These are phyloP conservation scores for Pterostichus madidus DNA, from an alignment of 2,888 invertebrate genomes.

Conservation along the genomic window DNA sequence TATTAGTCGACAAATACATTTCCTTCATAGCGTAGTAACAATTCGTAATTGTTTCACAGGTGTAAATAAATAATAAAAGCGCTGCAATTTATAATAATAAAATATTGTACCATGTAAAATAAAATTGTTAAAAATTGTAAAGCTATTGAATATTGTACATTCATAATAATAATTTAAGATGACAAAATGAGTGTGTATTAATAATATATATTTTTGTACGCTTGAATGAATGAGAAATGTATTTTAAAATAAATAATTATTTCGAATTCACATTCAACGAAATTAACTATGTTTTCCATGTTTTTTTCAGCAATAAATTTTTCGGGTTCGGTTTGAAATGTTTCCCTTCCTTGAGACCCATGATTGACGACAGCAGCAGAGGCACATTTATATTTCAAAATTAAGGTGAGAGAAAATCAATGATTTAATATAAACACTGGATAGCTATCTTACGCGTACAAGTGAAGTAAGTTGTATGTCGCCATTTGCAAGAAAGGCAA, in stretches of 20 bases:
- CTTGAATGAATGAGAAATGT: constrained; percentile 76
- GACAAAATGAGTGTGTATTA: constrained; percentile 73
- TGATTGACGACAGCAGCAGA: no score
- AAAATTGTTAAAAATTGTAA: constrained; percentile 65
- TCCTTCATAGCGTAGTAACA: no score
- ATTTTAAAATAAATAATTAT: constrained; percentile 72
- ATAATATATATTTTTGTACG: constrained; percentile 78
- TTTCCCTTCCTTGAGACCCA: no score
- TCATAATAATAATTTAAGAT: constrained; percentile 71
- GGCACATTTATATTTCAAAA: no score
- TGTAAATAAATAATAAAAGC: constrained; percentile 35
- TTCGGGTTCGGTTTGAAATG: not conserved
- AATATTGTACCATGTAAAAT: constrained; percentile 63
- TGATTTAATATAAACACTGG: no score
- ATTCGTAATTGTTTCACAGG: not conserved
- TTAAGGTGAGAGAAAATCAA: no score
- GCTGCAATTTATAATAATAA: constrained; percentile 60
- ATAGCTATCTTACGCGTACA: no score
- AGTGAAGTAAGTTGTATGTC: no score
- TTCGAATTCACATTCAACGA: constrained; percentile 46
- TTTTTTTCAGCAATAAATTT: no score
- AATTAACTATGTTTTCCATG: no score
- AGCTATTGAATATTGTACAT: constrained; percentile 71
- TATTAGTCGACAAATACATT: not conserved
- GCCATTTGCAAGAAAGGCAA: no score